Percentiles rank a stretch among this genome's conserved stretches.
These are phyloP conservation scores for Hippolais icterina DNA, from an alignment of 2,113 vertebrate genomes.

Conservation along the genomic window DNA sequence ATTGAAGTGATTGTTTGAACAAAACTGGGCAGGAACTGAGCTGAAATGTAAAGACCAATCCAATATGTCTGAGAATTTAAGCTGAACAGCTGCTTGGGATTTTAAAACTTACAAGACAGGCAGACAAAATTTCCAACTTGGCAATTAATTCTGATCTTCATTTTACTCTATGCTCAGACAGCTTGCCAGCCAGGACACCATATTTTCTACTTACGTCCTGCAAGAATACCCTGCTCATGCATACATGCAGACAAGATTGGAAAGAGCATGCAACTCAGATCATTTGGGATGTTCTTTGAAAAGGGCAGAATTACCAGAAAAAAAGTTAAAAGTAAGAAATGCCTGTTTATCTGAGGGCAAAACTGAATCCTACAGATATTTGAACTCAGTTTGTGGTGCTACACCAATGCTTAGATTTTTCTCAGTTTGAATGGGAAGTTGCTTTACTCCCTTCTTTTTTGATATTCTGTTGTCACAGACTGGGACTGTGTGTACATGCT, in stretches of 20 bases:
- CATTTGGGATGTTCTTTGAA: neutral
- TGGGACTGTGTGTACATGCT: neutral
- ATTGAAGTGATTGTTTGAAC: neutral
- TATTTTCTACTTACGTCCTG: neutral
- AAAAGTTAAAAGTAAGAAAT: neutral
- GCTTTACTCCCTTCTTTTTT: neutral
- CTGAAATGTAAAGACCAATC: neutral
- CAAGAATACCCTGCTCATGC: neutral
- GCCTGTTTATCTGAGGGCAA: neutral
- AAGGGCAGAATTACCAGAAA: neutral
- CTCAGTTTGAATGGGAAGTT: neutral
- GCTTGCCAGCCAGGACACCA: neutral
- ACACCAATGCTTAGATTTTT: neutral
- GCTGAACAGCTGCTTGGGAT: neutral
- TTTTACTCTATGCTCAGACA: neutral
- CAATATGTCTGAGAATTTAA: neutral
- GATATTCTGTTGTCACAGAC: neutral
- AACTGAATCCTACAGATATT: neutral
- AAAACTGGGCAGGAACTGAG: neutral
- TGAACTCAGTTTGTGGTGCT: neutral
- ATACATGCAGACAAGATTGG: rapidly evolving
- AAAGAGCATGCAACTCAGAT: neutral
- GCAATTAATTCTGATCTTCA: neutral
- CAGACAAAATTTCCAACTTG: neutral
- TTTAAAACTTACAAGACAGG: neutral